Conservation (phyloP, 2,797 vertebrate species). For the Ctenopoma kingsleyae region DNA sequence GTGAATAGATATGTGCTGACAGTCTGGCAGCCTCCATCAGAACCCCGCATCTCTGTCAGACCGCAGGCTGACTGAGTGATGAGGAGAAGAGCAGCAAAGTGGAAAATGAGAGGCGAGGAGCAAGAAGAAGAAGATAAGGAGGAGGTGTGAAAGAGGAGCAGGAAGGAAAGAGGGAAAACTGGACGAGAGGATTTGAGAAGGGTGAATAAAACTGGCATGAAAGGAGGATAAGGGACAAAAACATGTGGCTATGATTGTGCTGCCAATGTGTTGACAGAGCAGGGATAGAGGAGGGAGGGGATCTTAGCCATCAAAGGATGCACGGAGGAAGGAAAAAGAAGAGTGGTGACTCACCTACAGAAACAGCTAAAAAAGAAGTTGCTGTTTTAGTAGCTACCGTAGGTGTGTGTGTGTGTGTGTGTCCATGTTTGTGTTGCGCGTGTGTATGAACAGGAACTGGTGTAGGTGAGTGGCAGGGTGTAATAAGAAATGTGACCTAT, state of each 20-base stretch:
- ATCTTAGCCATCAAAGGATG: constrained; percentile 22
- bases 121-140: constrained; percentile 38
- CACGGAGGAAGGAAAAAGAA: constrained; percentile 1
- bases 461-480: constrained; percentile 75
- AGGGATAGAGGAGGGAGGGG: constrained; percentile 28
- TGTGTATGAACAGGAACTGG: constrained; percentile 24
- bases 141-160: constrained; percentile 37
- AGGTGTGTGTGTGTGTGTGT: constrained; percentile 48
- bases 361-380: constrained; percentile 21
- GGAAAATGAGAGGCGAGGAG: constrained; percentile 63
- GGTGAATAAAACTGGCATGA: constrained; percentile 42
- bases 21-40: constrained; percentile 82
- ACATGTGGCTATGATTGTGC: constrained; percentile 1
- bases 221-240: constrained; percentile 11
- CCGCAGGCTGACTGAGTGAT: constrained; percentile 74
- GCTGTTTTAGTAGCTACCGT: constrained; percentile 39
- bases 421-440: constrained; percentile 41
- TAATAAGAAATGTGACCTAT: constrained; percentile 84
- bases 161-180: constrained; percentile 18
- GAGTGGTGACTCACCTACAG: constrained; percentile 30
- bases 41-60: constrained; percentile 73
- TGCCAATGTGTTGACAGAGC: constrained; percentile 6
- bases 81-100: constrained; percentile 70
- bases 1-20: constrained; percentile 74
- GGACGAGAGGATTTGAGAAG: constrained; percentile 47